Conservation (phyloP, 2,113 vertebrate genomes). For the Tenebrosternarchus preto region DNA sequence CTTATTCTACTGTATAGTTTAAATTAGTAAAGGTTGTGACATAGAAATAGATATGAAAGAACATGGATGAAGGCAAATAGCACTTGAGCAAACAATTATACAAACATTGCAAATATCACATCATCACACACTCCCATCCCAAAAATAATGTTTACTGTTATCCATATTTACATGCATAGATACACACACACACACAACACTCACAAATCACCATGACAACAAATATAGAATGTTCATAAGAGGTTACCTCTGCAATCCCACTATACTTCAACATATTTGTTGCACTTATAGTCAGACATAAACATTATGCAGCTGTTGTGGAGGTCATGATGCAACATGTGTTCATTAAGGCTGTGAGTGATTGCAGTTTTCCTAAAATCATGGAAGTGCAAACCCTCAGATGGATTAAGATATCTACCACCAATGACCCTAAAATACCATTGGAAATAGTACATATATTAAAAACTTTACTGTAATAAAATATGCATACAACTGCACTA, state of each 20-base stretch:
- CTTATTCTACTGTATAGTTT: too few species aligned
- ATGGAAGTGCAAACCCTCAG: background rate
- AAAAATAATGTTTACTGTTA: background rate
- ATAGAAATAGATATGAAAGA: too few species aligned
- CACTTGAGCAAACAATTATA: too few species aligned
- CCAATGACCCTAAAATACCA: too few species aligned
- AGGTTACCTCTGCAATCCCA: background rate
- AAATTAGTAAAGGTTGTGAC: too few species aligned
- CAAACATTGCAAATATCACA: too few species aligned
- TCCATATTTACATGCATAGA: background rate
- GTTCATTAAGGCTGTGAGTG: slow-evolving; percentile 32
- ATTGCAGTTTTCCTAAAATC: background rate
- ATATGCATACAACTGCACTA: too few species aligned
- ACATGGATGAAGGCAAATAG: too few species aligned
- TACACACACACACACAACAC: background rate
- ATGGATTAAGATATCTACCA: background rate
- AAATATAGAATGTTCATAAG: background rate
- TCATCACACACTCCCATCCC: too few species aligned
- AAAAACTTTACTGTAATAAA: too few species aligned
- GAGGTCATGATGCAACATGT: too few species aligned
- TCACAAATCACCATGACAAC: background rate
- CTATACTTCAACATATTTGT: background rate
- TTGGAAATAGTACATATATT: too few species aligned
- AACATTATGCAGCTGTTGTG: background rate
- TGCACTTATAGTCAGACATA: background rate